Evolutionary conservation across 1,140 invertebrate genomes (phyloP), one percentile per base, ranked within the genome.

Genomic region (Euschistus heros): DNA sequence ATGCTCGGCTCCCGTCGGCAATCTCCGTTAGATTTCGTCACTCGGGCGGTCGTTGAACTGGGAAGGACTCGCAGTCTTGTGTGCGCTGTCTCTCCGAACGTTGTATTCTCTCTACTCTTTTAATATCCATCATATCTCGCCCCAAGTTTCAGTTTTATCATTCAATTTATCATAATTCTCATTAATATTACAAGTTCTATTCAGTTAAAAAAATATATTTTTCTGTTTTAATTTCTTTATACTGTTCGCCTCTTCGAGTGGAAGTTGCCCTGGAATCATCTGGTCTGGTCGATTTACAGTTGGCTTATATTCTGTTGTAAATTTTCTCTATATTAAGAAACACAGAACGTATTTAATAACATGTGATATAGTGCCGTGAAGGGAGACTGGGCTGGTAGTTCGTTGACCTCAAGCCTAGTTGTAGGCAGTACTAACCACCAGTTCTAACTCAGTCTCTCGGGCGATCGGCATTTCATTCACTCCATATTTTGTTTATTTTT

Each of bases 31-130:
- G 37, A 52, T 66, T 66, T 66, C 65, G 65, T 66, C 65, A 66
- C 65, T 66, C 26, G 65, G 65, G 42, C 65, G 65, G 65, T 66
- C 65, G 65, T 66, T 66, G 65, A 66, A 66, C 65, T 66, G 65
- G 65, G 65, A 66, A 66, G 65, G 30, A 37, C 27, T 26, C 18
- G 14, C 64, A 66, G 65, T 66, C 65, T 66, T 59, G 64, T 65
- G 64, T 55, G 64, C 50, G 54, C 65, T 42, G 26, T 33, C 33
- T 30, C 24, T 20, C 54, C 27, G 63, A 27, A 17, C 27, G 42
- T 20, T 26, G 50, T 22, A 4, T 52, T 55, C 50, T 55, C 52
- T 64, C 50, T 8, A 14, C 20, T 57, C 54, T 57, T 27, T 57
- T 6, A 10, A 37, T 37, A 37, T 2, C 8, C 33, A 37, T 37